These are phyloP conservation scores for Podarcis siculus DNA, from an alignment of 2,797 vertebrate species.

Conservation along the genomic window DNA sequence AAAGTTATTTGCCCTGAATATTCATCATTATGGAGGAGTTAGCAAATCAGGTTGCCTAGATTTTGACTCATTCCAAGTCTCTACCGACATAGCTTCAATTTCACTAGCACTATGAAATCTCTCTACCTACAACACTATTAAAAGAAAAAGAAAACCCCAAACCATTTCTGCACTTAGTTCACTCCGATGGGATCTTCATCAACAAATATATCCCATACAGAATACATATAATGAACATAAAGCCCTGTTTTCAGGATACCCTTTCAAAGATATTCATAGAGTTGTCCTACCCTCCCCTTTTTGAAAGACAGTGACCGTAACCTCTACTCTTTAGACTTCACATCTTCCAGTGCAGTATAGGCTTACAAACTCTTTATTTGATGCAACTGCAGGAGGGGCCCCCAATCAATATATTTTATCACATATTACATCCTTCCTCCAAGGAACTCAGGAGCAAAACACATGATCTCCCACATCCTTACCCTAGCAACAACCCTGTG, in stretches of 20 bases:
- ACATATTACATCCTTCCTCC: background rate
- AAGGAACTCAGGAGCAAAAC: background rate
- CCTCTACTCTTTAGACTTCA: background rate
- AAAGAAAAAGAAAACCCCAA: background rate
- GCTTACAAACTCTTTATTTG: background rate
- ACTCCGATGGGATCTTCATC: background rate
- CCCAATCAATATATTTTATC: too few species aligned
- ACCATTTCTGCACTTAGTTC: background rate
- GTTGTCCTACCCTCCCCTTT: background rate
- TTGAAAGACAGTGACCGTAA: background rate
- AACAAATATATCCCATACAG: background rate
- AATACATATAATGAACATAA: too few species aligned
- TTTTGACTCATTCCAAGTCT: background rate
- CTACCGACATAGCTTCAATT: background rate
- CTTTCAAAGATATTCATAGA: background rate
- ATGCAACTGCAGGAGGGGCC: background rate
- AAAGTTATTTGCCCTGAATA: background rate
- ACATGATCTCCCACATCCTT: background rate
- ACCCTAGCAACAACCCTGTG: background rate
- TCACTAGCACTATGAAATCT: background rate
- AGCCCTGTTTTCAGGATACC: background rate
- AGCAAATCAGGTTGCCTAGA: background rate
- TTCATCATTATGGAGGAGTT: background rate
- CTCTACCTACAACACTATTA: background rate
- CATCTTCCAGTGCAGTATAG: background rate